Base-by-base conservation (phyloP, 2,888 invertebrate species). In the Tinea pellionella region DNA sequence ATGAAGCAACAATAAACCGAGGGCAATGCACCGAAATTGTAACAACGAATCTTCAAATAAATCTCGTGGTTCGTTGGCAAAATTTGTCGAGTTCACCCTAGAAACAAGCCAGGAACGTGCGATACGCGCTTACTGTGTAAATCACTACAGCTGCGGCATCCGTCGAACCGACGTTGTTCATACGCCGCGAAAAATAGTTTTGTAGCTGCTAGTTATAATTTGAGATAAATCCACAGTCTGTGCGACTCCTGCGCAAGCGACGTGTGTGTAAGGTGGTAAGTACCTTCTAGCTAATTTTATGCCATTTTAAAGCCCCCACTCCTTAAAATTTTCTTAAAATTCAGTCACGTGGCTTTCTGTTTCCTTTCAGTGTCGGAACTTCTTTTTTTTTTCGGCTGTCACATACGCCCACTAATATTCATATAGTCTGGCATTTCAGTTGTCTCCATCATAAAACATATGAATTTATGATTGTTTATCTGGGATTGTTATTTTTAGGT, bases 101-200 rank as follows among this genome's bases (percentile, higher is more conserved):
- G 83, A 81, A 79, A 82, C 82, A 79, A 19, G 41, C 60, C 13
- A 42, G 68, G 74, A 68, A 72, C 68, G 75, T 71, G 3, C 24
- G 24, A 24, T 24, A 24, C 24, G 6, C 24, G 24, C 24, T 24
- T 53, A 4, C 41, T n/a, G 42, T 74, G 77, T 82, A 83, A 82
- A 84, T 84, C 82, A 81, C 78, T 75, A 74, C 73, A 69, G 72
- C 67, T 74, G 72, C 72, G 47, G 47, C 69, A 68, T 66, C 71
- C 76, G 78, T 72, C 77, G 78, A 72, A 70, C 71, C 69, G 73
- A 74, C 78, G 78, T 74, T 69, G 63, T 69, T 67, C 67, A 61
- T 71, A 73, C 74, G 67, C 69, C 73, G 80, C 85, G 78, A 79
- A 85, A 85, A 85, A 85, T 84, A 59, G 24, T 43, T 79, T 78